These are phyloP conservation scores for Macaca mulatta DNA, from an alignment of 2,113 vertebrate genomes.

Conservation along the genomic window DNA sequence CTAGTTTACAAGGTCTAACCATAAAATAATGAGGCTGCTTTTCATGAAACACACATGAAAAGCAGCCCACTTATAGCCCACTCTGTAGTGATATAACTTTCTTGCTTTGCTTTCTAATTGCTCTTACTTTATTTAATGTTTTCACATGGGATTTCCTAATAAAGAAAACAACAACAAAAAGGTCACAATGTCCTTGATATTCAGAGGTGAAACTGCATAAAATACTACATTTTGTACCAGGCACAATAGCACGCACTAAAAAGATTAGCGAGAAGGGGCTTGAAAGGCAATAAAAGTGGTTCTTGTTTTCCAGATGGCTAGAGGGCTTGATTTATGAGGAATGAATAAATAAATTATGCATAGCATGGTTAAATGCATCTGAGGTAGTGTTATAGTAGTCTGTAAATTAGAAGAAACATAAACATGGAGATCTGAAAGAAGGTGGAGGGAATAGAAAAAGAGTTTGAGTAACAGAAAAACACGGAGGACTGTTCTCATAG, in stretches of 20 bases:
- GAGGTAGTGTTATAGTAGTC: slow-evolving; percentile 53
- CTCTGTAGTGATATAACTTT: background rate
- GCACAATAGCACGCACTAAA: slow-evolving; percentile 24
- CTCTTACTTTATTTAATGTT: slow-evolving; percentile 40
- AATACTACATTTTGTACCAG: slow-evolving; percentile 34
- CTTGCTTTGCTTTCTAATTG: slow-evolving; percentile 57
- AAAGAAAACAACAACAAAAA: slow-evolving; percentile 16
- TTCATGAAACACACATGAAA: background rate
- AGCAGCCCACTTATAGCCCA: background rate
- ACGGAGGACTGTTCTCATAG: background rate
- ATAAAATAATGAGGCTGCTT: slow-evolving; percentile 36
- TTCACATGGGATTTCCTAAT: slow-evolving; percentile 15
- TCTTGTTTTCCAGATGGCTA: slow-evolving; percentile 68
- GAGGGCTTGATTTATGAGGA: slow-evolving; percentile 63
- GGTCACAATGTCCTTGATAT: slow-evolving; percentile 12
- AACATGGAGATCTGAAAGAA: slow-evolving; percentile 47
- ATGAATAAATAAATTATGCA: slow-evolving; percentile 66
- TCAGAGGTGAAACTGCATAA: slow-evolving; percentile 4
- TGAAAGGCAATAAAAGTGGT: slow-evolving; percentile 55
- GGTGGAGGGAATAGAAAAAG: background rate
- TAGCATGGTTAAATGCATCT: slow-evolving; percentile 51
- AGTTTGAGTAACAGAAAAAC: background rate
- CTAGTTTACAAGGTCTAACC: slow-evolving; percentile 14
- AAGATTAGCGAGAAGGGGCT: slow-evolving; percentile 54
- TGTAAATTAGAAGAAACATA: slow-evolving; percentile 59